Conservation (phyloP, 2,797 vertebrate genomes). For the Acanthis flammea region DNA sequence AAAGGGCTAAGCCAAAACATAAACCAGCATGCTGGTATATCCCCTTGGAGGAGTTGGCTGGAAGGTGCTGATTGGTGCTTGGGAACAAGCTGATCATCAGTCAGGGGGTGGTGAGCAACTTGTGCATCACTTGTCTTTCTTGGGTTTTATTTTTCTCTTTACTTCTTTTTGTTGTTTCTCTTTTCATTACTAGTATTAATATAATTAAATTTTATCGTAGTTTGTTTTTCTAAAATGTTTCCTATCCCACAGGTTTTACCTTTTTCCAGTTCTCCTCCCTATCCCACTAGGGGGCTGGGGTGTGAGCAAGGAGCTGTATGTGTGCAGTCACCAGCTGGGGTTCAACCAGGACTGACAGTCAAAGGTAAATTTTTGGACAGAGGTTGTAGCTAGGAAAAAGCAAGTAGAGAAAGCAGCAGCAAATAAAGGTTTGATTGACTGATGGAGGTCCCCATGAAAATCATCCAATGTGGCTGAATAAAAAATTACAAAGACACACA, state of each 20-base stretch:
- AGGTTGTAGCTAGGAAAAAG: not conserved
- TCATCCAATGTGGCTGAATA: not conserved
- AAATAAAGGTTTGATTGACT: not conserved
- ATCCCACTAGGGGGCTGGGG: accelerated
- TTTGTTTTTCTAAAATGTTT: not conserved
- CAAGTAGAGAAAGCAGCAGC: not conserved
- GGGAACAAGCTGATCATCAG: accelerated
- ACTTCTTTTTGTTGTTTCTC: not conserved
- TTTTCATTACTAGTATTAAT: not conserved
- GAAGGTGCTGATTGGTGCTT: not conserved
- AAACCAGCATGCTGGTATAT: no score
- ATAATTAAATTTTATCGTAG: not conserved
- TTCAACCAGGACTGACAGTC: not conserved
- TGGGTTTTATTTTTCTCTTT: not conserved
- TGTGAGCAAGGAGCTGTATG: not conserved
- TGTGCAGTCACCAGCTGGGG: not conserved
- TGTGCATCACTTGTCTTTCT: not conserved
- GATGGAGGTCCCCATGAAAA: not conserved
- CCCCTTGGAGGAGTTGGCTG: not conserved
- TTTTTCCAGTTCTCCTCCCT: not conserved
- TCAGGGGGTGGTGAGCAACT: not conserved
- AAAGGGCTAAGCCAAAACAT: accelerated
- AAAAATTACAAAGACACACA: not conserved
- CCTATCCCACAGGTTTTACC: not conserved
- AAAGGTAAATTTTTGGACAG: not conserved